Evolutionary conservation across 2,888 invertebrate genomes (phyloP), one percentile per base, ranked within the genome.

Genomic region (Eugnorisma glareosa): DNA sequence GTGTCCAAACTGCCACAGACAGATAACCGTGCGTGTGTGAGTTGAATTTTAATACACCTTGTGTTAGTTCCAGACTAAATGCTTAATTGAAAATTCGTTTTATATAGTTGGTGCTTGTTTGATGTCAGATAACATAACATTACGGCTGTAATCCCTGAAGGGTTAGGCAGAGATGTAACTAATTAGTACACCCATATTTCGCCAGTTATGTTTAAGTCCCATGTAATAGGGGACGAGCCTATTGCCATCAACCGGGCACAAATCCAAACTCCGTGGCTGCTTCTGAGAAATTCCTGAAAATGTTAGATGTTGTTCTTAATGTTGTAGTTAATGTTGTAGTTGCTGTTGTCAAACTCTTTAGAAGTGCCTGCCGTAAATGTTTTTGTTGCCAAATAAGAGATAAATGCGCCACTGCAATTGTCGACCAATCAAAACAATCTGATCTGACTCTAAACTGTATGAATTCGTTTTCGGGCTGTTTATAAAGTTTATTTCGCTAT

Each of bases 1-100:
- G 90, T 92, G 93, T 93, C 94, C 93, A 93, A 95, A 94, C 95
- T 94, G 95, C 94, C 95, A 93, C 93, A 93, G 93, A 93, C 94
- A 94, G 96, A 96, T 95, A 95, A 94, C 92, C 87, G 81, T 90
- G 92, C 92, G 93, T 93, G 94, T 93, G 93, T 80, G 84, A 67
- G 92, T 89, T 90, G 94, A 95, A 95, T 95, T 95, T 94, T 94
- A 95, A 95, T 93, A 93, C 88, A 90, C 85, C 88, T 88, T 89
- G 87, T 89, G 88, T 87, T 89, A 89, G 90, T 89, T 90, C 90
- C 79, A 91, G 91, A 88, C 89, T 90, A 90, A 91, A 90, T 87
- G 89, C 85, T 91, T 92, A 92, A 92, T 92, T 92, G 91, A 91
- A 92, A 89, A 82, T 91, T 91, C n/a, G 89, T 90, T 88, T 88